These are phyloP conservation scores for Tragelaphus strepsiceros DNA, from an alignment of 2,113 vertebrate species.

Conservation along the genomic window DNA sequence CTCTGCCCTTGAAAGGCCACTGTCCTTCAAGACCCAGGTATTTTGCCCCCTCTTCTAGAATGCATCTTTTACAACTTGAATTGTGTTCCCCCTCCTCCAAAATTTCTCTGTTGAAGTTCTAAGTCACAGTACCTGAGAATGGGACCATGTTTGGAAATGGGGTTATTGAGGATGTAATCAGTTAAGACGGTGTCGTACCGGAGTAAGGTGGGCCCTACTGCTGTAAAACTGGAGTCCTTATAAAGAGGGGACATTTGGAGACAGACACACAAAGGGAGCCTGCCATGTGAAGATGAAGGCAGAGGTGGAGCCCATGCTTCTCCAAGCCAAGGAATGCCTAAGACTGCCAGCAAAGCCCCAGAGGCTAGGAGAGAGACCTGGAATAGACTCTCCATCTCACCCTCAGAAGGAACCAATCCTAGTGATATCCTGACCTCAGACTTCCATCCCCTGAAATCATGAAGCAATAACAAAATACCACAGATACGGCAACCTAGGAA, in stretches of 20 bases:
- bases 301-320: not conserved
- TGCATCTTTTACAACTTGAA: not conserved
- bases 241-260: not conserved
- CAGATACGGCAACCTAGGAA: not conserved
- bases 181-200: not conserved
- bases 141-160: not conserved
- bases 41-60: not conserved
- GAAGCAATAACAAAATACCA: not conserved
- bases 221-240: not conserved
- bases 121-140: not conserved
- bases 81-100: not conserved
- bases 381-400: not conserved
- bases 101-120: not conserved
- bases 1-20: not conserved
- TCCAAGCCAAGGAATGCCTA: not conserved
- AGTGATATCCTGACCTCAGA: not conserved
- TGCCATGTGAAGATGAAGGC: not conserved
- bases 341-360: not conserved
- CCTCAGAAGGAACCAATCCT: not conserved
- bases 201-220: not conserved
- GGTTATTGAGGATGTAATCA: not conserved
- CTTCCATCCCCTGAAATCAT: not conserved
- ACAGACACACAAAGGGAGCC: not conserved
- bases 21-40: not conserved
- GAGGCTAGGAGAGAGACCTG: not conserved